phyloP scores from a whole-genome alignment of 2,888 invertebrate genomes.

The Apamea anceps region DNA sequence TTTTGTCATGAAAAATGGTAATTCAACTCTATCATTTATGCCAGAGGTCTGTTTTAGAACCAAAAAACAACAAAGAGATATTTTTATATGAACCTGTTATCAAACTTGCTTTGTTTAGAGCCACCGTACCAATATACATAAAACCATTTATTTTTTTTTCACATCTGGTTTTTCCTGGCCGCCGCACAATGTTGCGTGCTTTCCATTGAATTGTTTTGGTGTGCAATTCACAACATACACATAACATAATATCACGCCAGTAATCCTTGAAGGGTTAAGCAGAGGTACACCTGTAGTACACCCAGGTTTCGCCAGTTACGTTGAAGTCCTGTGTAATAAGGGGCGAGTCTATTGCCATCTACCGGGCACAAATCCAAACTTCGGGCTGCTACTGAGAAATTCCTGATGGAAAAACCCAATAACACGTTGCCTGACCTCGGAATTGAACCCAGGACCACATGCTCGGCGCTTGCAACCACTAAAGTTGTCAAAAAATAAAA shows the following conservation, averaged over 20 bases:
- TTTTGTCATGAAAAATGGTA: not conserved
- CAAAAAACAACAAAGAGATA: slow-evolving; percentile 21
- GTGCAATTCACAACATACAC: slow-evolving; percentile 2
- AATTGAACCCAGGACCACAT: not conserved
- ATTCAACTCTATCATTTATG: not conserved
- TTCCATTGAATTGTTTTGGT: slow-evolving; percentile 24
- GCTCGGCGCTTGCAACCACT: not conserved
- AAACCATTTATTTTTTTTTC: slow-evolving; percentile 17
- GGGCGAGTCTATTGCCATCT: not conserved
- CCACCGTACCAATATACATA: slow-evolving; percentile 17
- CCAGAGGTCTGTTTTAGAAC: not conserved
- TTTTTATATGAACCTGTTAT: slow-evolving; percentile 18
- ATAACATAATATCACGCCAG: not conserved
- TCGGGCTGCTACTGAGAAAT: not conserved
- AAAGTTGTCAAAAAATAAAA: no score
- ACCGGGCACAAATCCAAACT: not conserved
- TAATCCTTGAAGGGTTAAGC: not conserved
- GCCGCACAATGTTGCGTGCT: not conserved
- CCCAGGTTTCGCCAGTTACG: not conserved
- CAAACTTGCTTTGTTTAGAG: slow-evolving; percentile 37
- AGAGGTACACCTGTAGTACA: not conserved
- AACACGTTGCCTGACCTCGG: not conserved
- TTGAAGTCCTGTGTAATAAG: not conserved
- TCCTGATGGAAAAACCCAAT: not conserved
- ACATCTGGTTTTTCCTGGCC: slow-evolving; percentile 30